Evolutionary conservation across 2,888 invertebrate species (phyloP), one percentile per base, ranked within the genome.

Genomic region (Sarcophaga variegata): DNA sequence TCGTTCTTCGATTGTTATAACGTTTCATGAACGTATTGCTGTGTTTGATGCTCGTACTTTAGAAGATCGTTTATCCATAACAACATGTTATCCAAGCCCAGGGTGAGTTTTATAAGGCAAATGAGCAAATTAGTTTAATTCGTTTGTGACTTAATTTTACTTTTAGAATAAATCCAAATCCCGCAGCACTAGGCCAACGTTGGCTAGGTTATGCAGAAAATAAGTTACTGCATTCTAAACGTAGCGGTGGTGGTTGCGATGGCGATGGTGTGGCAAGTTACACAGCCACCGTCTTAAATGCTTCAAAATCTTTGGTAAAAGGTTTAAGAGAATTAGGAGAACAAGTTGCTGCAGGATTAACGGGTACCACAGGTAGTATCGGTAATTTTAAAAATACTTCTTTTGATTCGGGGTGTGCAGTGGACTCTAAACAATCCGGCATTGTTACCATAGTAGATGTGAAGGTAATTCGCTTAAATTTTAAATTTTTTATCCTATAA

Each of bases 201-300:
- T 97, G 97, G 97, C 93, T 97, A 89, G 97, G 97, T 0, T 97
- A 96, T 91, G 97, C 98, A 78, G 98, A 99, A 92, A 96, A 97
- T 91, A 97, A 97, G 93, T 94, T 99, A 71, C 94, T 97, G 86
- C 95, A 96, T 72, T 95, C 96, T 0, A 96, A 96, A 92, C 95
- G 97, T 81, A 97, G 97, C 92, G 96, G 96, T 85, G 97, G 97
- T 2, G 97, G 97, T 2, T 97, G 97, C 93, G 97, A 97, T 93
- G 96, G 96, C 45, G 97, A 97, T 92, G 97, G 97, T 17, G 96
- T 97, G 17, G 96, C 97, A 91, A 97, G 97, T 92, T 97, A 97
- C 90, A 98, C 98, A 69, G 98, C 99, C 1, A 97, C 98, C 0
- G 97, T 99, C 77, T 95, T 99, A 12, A 97, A 98, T 94, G 98